A percentile compares a stretch with the other conserved stretches of the same genome.
These are phyloP conservation scores for Gasterosteus aculeatus DNA, from an alignment of 2,113 vertebrate species.

Conservation along the genomic window DNA sequence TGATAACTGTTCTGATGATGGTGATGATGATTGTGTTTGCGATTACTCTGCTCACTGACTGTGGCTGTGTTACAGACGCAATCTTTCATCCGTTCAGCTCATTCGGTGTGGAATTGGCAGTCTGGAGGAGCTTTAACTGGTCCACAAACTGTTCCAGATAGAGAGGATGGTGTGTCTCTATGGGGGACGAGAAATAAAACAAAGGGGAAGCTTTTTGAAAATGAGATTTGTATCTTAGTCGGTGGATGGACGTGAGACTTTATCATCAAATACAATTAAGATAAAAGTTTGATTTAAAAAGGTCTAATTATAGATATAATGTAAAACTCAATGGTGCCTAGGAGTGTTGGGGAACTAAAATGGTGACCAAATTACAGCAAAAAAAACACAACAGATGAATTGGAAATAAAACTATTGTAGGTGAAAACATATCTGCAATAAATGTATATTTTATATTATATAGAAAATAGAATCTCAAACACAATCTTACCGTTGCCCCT, in stretches of 20 bases:
- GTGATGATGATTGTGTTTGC: slow-evolving; percentile 65
- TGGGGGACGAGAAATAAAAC: background rate
- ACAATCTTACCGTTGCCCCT: background rate
- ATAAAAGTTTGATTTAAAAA: background rate
- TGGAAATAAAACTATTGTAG: background rate
- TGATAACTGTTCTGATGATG: slow-evolving; percentile 60
- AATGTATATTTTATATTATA: background rate
- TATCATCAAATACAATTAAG: background rate
- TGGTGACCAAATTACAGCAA: background rate
- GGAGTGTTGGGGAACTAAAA: background rate
- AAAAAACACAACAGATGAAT: background rate
- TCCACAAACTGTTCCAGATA: slow-evolving; percentile 2
- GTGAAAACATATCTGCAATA: background rate
- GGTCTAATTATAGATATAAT: background rate
- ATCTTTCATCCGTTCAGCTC: slow-evolving; percentile 25
- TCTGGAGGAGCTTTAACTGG: slow-evolving; percentile 1
- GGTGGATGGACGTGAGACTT: background rate
- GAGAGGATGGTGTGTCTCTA: background rate
- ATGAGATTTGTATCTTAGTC: background rate
- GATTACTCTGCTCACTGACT: slow-evolving; percentile 62
- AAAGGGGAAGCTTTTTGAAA: background rate
- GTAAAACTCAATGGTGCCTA: background rate
- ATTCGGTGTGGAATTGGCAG: slow-evolving; percentile 2
- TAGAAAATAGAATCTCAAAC: background rate
- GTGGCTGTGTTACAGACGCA: slow-evolving; percentile 18